Evolutionary conservation across 2,888 invertebrate genomes (phyloP), one percentile per base, ranked within the genome.

Genomic region (Hedya salicella): DNA sequence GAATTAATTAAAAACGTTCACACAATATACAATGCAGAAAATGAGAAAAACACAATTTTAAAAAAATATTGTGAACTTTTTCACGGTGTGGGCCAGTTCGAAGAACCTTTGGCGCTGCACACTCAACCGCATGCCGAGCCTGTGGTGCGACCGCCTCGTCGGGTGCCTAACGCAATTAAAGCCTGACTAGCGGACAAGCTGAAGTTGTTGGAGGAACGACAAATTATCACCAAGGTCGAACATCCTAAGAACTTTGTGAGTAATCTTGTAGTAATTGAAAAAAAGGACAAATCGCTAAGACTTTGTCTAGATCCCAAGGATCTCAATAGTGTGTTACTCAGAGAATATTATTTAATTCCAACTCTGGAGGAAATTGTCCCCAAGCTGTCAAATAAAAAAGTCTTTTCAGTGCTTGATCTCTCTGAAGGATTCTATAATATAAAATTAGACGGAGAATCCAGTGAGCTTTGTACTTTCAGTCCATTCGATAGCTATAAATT

Each of bases 351-450:
- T 19, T 13, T 54, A 16, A 54, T 54, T 17, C 53, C 53, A 5
- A 54, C 53, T 17, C 17, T 54, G 39, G 40, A 54, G 6, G 53
- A 54, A 54, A 54, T 54, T 30, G 53, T 54, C 5, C 9, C 53
- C 6, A 54, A 40, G 17, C 17, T 39, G 11, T 39, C 13, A n/a
- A 39, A 54, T 19, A 40, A 54, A 14, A 30, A 36, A 14, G 8
- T 17, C 3, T 54, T 54, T 40, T 68, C 72, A 2, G 71, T 70
- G 2, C 11, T 71, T 25, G 69, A 71, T 63, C 49, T 71, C 13
- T 69, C 68, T 2, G 71, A 71, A 42, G 71, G 71, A 6, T 71
- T 73, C 62, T 70, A 70, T 68, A 73, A 71, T 70, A 70, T 70
- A 21, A 69, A 59, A 44, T 16, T 70, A n/a, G n/a, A n/a, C n/a